Conservation (phyloP, 2,113 vertebrate genomes). For the Ceyx margarethae region DNA sequence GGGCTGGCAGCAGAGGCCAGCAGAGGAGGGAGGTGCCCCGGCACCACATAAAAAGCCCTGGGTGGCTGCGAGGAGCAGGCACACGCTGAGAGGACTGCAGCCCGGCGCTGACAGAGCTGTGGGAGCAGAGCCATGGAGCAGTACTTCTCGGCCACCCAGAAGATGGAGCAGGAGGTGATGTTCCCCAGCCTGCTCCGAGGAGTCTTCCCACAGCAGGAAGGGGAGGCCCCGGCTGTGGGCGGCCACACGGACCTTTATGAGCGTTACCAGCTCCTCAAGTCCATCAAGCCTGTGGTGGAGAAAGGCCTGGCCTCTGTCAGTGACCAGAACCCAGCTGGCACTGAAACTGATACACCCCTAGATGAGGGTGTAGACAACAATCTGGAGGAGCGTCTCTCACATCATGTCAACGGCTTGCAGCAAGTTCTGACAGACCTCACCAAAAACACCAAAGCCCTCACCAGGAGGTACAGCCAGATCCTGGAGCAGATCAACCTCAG, state of each 20-base stretch:
- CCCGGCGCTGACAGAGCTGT: constrained; percentile 43
- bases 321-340: not conserved
- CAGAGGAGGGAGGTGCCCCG: not conserved
- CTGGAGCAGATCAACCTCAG: constrained; percentile 67
- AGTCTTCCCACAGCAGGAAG: constrained; percentile 57
- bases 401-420: constrained; percentile 84
- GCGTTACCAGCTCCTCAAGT: constrained; percentile 83
- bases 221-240: fast-evolving
- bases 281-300: constrained; percentile 80
- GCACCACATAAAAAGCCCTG: not conserved
- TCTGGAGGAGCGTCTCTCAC: constrained; percentile 78
- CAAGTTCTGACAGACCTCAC: constrained; percentile 82
- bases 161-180: constrained; percentile 91
- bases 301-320: constrained; percentile 69
- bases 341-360: not conserved
- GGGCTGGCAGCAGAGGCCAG: not conserved
- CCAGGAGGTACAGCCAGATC: constrained; percentile 84
- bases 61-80: not conserved
- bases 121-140: constrained; percentile 71
- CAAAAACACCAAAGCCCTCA: constrained; percentile 79
- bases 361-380: constrained; percentile 43
- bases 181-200: constrained; percentile 89
- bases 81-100: not conserved
- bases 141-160: constrained; percentile 76
- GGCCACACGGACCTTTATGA: constrained; percentile 73